phyloP scores from a whole-genome alignment of 2,888 invertebrate genomes.

The Brassicogethes aeneus region DNA sequence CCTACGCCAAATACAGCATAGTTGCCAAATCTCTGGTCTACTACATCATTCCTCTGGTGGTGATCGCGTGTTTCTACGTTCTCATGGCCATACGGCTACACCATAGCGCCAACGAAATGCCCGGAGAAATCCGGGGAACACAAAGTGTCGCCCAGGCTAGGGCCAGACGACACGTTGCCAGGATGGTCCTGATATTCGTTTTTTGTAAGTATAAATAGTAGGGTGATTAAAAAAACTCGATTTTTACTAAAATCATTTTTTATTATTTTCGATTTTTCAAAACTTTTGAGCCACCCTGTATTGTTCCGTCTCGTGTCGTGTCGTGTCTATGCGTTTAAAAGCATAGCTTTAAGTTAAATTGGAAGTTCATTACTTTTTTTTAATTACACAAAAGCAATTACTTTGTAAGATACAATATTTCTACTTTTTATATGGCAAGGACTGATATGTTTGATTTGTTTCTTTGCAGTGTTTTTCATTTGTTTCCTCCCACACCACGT shows the following conservation, averaged over 20 bases:
- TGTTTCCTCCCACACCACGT: constrained; percentile 78
- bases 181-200: constrained; percentile 81
- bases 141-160: constrained; percentile 58
- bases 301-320: no score
- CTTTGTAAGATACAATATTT: no score
- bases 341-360: no score
- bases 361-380: no score
- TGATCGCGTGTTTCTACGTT: constrained; percentile 80
- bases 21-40: constrained; percentile 57
- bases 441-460: no score
- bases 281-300: no score
- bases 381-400: no score
- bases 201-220: constrained; percentile 45
- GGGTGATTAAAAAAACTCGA: no score
- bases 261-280: no score
- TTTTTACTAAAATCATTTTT: no score
- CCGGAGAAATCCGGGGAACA: constrained; percentile 72
- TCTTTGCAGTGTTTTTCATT: constrained; percentile 72
- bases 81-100: constrained; percentile 83
- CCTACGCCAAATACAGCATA: constrained; percentile 49
- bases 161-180: constrained; percentile 66
- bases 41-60: constrained; percentile 76
- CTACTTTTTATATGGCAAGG: no score
- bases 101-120: constrained; percentile 69
- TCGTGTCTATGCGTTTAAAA: no score